Evolutionary conservation across 1,140 invertebrate genomes (phyloP).

Genomic region (Dufourea novaeangliae): DNA sequence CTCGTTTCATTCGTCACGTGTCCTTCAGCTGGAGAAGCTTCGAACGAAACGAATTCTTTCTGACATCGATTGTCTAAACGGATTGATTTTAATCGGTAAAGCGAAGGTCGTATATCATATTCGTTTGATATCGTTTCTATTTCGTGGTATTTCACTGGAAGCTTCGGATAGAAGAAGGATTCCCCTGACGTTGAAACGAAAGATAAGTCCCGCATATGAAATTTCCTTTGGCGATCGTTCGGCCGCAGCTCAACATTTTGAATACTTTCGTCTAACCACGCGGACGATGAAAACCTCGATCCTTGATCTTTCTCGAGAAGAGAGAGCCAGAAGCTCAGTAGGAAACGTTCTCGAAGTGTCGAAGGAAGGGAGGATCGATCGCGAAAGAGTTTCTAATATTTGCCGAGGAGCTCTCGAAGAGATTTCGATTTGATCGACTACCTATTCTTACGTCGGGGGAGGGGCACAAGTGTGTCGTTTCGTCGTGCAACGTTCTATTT

Average conservation of each 20-base stretch:
- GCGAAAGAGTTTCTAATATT: constrained; percentile 32
- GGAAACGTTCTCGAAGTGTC: background rate
- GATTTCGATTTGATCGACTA: constrained; percentile 23
- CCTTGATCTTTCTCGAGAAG: constrained; percentile 5
- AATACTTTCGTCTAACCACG: background rate
- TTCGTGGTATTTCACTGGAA: background rate
- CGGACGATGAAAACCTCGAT: constrained; percentile 16
- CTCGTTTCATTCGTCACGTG: constrained; percentile 2
- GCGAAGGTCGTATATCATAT: background rate
- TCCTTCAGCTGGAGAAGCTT: no score
- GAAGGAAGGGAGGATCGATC: background rate
- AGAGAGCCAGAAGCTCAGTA: background rate
- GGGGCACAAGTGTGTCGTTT: background rate
- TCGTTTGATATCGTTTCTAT: background rate
- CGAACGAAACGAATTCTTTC: no score
- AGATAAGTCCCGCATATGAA: constrained; percentile 6
- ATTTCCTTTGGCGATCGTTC: constrained; percentile 25
- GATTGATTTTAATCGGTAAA: no score
- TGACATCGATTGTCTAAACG: no score
- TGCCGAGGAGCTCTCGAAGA: constrained; percentile 8
- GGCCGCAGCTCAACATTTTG: background rate
- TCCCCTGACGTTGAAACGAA: background rate
- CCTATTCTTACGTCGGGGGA: constrained; percentile 8
- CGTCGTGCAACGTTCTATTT: background rate
- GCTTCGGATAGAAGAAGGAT: background rate